Conservation (phyloP, 2,888 invertebrate species). For the Sminthurinus aureus region DNA sequence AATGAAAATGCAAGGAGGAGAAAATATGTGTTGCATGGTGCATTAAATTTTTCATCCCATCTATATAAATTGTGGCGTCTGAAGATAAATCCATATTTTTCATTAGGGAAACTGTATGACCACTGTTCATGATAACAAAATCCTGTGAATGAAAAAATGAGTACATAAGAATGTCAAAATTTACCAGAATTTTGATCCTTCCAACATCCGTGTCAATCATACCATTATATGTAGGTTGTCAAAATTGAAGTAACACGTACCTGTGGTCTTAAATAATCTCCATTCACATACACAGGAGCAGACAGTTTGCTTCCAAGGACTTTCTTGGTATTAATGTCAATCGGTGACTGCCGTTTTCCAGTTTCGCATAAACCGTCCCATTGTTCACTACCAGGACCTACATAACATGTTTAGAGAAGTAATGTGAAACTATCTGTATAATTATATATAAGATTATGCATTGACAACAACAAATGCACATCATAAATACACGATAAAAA, state of each 20-base stretch:
- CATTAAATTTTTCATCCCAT: conserved; percentile 36
- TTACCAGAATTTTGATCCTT: too few relatives aligned
- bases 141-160: not conserved
- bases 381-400: conserved; percentile 58
- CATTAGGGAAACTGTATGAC: conserved; percentile 41
- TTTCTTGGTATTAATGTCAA: conserved; percentile 61
- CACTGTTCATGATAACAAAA: conserved; percentile 34
- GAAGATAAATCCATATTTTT: conserved; percentile 36
- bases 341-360: conserved; percentile 78
- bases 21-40: conserved; percentile 67
- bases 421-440: too few relatives aligned
- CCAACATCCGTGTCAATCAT: too few relatives aligned
- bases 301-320: conserved; percentile 9
- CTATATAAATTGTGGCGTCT: conserved; percentile 31
- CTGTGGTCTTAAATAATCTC: conserved; percentile 12
- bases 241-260: too few relatives aligned
- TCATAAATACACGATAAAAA: too few relatives aligned
- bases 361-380: conserved; percentile 73
- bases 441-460: not conserved
- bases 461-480: not conserved
- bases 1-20: conserved; percentile 83
- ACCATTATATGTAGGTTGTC: too few relatives aligned
- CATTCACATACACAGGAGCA: conserved; percentile 35
- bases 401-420: not conserved
- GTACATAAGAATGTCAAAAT: not conserved